Base-by-base conservation (phyloP, 2,888 invertebrate species). In the Diadromus collaris region DNA sequence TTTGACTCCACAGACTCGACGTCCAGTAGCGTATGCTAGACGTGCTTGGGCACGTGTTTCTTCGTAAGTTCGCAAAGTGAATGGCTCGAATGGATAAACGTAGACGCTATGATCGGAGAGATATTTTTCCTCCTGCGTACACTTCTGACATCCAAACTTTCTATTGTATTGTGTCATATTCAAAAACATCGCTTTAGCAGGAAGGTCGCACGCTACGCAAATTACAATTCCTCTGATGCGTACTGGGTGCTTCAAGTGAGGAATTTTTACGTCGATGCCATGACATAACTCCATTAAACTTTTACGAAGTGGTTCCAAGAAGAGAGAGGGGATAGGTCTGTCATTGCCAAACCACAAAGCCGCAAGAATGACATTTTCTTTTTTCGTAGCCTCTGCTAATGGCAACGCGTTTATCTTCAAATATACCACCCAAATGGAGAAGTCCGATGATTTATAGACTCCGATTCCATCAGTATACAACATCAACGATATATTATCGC, bases 361-460 rank as follows among this genome's bases (percentile, higher is more conserved):
- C 3, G 48, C 64, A 29, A 64, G 48, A 6, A 64, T 46, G 2
- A 64, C 6, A 64, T 64, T 64, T 48, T 64, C 64, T 29, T 64
- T 46, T 27, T n/a, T 27, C 7, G 46, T 46, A n/a, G 48, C 41
- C 38, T 29, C 24, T 13, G 41, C 34, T 13, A 24, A 27, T 10
- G 41, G 77, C 27, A 60, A 78, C 38, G 32, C 64, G 19, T 64
- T 64, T 21, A 48, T 48, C n/a, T 16, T 2, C 6, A 64, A 19
- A 48, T 48, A 64, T 16, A 64, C 48, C 3, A 32, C 46, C 64
- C 64, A 64, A 32, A 64, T 64, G 2, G 24, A 29, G 64, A 48
- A 64, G 24, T 64, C 32, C 5, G 64, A 64, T 27, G 64, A 64
- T 29, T 46, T 46, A 16, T 29, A 48, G n/a, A 64, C 29, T 48